These are phyloP conservation scores for Trichonephila inaurata DNA, from an alignment of 1,140 invertebrate species.

Conservation along the genomic window DNA sequence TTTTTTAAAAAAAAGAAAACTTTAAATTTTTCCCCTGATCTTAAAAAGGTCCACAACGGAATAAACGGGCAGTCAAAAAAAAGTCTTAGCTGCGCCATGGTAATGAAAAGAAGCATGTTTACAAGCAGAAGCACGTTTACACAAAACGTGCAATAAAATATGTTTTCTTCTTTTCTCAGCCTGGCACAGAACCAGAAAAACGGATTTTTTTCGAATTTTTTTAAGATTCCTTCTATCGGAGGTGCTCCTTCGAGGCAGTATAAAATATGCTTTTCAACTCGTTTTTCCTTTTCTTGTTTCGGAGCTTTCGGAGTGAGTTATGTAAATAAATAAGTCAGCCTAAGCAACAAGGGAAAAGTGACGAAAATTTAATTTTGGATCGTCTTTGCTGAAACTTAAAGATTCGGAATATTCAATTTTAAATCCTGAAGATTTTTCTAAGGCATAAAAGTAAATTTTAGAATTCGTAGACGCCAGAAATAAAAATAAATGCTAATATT, in stretches of 20 bases:
- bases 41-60: neutral
- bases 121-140: neutral
- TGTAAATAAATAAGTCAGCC: conserved; percentile 6
- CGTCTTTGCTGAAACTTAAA: neutral
- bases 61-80: neutral
- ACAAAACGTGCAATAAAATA: neutral
- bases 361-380: conserved; percentile 12
- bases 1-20: no score
- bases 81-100: neutral
- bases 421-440: neutral
- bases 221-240: neutral
- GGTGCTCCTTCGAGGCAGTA: neutral
- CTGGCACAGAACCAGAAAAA: neutral
- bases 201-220: neutral
- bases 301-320: neutral
- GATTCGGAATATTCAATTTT: conserved; percentile 5
- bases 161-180: neutral
- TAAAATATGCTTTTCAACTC: neutral
- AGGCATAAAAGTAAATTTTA: neutral
- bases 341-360: neutral
- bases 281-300: neutral
- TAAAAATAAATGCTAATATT: neutral
- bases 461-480: neutral
- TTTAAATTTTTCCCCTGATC: no score
- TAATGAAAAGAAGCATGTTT: neutral